Conservation (phyloP, 2,113 vertebrate species). For the Himantopus leucocephalus region DNA sequence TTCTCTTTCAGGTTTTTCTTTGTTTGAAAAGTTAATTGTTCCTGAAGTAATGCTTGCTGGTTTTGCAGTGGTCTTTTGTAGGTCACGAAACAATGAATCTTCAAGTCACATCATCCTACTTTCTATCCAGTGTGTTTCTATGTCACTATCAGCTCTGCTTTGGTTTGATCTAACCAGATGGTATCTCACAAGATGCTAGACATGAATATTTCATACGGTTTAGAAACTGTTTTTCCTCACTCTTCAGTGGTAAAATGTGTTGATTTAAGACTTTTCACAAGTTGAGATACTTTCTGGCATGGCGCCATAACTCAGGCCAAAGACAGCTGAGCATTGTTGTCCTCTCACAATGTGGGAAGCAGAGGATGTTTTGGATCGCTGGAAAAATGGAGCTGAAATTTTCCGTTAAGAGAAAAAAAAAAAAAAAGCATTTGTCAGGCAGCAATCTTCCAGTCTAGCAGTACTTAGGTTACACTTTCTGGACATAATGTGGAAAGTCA, state of each 20-base stretch:
- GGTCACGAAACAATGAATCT: background rate
- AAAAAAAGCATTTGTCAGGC: background rate
- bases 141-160: conserved; percentile 7
- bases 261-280: conserved; percentile 47
- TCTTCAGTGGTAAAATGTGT: conserved; percentile 32
- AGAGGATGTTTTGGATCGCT: background rate
- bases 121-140: background rate
- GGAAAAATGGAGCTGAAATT: conserved; percentile 28
- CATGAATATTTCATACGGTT: conserved; percentile 59
- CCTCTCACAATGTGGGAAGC: conserved; percentile 7
- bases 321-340: conserved; percentile 51
- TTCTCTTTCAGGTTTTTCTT: background rate
- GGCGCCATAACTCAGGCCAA: background rate
- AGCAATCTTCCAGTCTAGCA: background rate
- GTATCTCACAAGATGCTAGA: conserved; percentile 54
- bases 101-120: background rate
- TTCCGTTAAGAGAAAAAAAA: background rate
- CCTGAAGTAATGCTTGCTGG: background rate
- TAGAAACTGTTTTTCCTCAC: conserved; percentile 32
- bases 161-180: conserved; percentile 51
- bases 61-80: background rate
- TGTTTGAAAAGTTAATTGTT: background rate
- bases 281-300: conserved; percentile 11
- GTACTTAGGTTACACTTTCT: background rate
- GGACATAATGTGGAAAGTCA: background rate